Percentiles rank a stretch among this genome's conserved stretches.
phyloP scores from a whole-genome alignment of 2,888 invertebrate genomes.

The Tenthredo amoena region DNA sequence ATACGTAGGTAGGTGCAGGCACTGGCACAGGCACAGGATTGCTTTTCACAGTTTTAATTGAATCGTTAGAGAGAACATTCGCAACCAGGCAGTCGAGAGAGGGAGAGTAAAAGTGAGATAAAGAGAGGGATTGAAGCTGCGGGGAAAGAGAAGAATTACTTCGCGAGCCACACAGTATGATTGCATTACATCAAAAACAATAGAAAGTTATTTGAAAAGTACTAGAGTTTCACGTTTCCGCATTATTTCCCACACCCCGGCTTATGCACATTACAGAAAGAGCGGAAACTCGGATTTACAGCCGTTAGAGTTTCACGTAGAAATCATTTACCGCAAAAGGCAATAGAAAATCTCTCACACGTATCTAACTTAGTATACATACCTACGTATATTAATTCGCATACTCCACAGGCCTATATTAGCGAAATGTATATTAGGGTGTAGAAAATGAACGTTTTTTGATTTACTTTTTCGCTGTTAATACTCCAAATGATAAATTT shows the following conservation, averaged over 20 bases:
- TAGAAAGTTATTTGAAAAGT: conserved; percentile 35
- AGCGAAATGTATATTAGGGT: too few species aligned
- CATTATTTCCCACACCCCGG: conserved; percentile 15
- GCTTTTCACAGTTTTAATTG: conserved; percentile 51
- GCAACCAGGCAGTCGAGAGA: background rate
- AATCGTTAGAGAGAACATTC: conserved; percentile 50
- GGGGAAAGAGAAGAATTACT: conserved; percentile 35
- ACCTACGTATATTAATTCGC: too few species aligned
- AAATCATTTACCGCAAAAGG: background rate
- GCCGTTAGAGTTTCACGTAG: background rate
- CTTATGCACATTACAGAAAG: background rate
- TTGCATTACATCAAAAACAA: conserved; percentile 49
- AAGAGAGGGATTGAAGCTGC: background rate
- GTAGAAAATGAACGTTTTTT: too few species aligned
- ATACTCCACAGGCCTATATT: too few species aligned
- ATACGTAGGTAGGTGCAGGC: background rate
- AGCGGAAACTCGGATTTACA: background rate
- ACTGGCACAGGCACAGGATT: conserved; percentile 3
- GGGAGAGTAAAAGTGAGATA: background rate
- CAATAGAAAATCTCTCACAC: background rate
- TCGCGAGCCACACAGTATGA: conserved; percentile 10
- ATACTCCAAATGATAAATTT: too few species aligned
- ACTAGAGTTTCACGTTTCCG: conserved; percentile 30
- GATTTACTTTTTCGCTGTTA: too few species aligned
- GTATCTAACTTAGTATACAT: too few species aligned